Evolutionary conservation across 2,113 vertebrate species (phyloP), one percentile per base, ranked within the genome.

Genomic region (Scolopax mira): DNA sequence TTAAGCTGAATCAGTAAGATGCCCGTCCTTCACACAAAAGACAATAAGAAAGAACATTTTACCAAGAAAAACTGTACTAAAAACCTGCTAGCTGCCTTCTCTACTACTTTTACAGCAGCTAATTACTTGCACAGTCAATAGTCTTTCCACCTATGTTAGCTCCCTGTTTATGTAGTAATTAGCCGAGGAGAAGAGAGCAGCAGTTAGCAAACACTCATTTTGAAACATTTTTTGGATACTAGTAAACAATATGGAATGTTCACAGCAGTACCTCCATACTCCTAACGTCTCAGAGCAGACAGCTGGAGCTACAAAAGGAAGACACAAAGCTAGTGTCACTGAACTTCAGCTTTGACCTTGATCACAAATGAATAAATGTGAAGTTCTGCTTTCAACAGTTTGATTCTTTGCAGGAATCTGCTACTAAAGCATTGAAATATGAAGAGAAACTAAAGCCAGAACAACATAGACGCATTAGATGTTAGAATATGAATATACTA

Each of bases 71-170:
- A 54, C 46, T 66, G 30, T 18, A n/a, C 72, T 62, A 30, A 85
- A 89, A 89, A 5, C 18, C 55, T 48, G 35, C 48, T 60, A 54
- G 13, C 46, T 87, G 17, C 42, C 46, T 92, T 81, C 37, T 84
- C 52, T 42, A 22, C 24, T 89, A 7, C 55, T 67, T 89, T 62
- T 18, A 41, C 0, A 0, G 41, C 61, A 85, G 52, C 61, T 88
- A 81, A 91, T 94, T 85, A 66, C 80, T 74, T 52, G 48, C 57
- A 85, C 42, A 79, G 74, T 75, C 85, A 75, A 60, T 48, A 87
- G 61, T 48, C 33, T 25, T 91, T 79, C 35, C 61, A 71, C 31
- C 33, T 46, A 30, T 1, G 5, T 9, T 51, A 64, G 48, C 44
- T 89, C 28, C 57, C 39, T 60, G 65, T 64, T 82, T 55, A 44